phyloP scores from a whole-genome alignment of 2,113 vertebrate species.

The Benitochromis conjunctus region DNA sequence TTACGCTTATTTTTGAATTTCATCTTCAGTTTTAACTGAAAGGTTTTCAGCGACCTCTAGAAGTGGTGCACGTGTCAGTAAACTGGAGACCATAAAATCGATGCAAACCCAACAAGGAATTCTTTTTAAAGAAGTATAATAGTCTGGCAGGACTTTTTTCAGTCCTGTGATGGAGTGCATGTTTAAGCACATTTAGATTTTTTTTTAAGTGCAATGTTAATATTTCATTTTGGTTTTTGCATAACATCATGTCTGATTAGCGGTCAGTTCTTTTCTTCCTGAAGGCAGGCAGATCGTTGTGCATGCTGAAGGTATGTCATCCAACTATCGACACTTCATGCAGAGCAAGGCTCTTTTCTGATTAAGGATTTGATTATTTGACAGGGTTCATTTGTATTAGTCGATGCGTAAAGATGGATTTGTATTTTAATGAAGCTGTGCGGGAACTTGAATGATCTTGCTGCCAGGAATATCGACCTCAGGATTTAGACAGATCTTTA shows the following conservation, averaged over 20 bases:
- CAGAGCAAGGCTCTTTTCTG: conserved; percentile 9
- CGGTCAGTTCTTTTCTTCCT: background rate
- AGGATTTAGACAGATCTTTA: conserved; percentile 38
- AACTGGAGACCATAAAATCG: background rate
- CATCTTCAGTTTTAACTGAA: background rate
- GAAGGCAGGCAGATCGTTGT: background rate
- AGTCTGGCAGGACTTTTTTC: background rate
- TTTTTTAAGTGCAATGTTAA: conserved; percentile 5
- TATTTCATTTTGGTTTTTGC: background rate
- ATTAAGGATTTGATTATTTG: conserved; percentile 60
- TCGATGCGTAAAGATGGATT: conserved; percentile 40
- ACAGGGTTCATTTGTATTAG: conserved; percentile 41
- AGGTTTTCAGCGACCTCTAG: background rate
- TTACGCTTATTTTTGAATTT: background rate
- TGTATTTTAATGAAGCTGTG: conserved; percentile 55
- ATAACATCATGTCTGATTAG: background rate
- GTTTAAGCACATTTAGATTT: background rate
- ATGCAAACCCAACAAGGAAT: background rate
- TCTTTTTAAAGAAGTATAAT: background rate
- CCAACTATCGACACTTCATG: background rate
- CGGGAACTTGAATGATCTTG: conserved; percentile 22
- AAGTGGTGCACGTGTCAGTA: background rate
- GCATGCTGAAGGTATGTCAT: background rate
- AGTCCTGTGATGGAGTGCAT: background rate
- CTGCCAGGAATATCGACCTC: conserved; percentile 26